These are phyloP conservation scores for Ectobius pallidus DNA, from an alignment of 2,888 invertebrate genomes.

Conservation along the genomic window DNA sequence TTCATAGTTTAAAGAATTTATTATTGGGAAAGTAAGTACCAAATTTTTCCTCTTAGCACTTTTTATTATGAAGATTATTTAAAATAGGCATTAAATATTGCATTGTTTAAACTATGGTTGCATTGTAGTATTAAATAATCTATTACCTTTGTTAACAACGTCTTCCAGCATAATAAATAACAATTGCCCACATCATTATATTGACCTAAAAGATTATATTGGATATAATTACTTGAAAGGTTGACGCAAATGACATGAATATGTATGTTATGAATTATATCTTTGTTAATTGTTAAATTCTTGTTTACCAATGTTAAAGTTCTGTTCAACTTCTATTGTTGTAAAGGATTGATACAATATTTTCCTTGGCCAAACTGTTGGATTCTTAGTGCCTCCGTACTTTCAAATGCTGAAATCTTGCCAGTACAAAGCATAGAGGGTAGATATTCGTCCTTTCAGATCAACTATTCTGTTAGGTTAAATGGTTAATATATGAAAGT, in stretches of 20 bases:
- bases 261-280: too few species aligned
- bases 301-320: too few species aligned
- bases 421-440: background rate
- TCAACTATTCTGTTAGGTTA: conserved; percentile 21
- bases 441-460: background rate
- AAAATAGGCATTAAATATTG: background rate
- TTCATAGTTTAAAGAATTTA: background rate
- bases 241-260: too few species aligned
- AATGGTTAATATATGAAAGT: conserved; percentile 28
- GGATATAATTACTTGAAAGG: too few species aligned
- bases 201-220: too few species aligned
- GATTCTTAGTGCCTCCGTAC: background rate
- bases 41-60: background rate
- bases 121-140: background rate
- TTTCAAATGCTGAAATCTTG: too few species aligned
- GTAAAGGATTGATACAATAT: too few species aligned
- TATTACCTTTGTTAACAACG: background rate
- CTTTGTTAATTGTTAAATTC: too few species aligned
- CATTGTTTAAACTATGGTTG: background rate
- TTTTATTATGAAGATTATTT: background rate
- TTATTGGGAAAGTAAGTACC: too few species aligned
- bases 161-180: background rate
- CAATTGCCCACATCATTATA: too few species aligned
- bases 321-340: too few species aligned
- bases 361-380: background rate